Evolutionary conservation across 2,888 invertebrate genomes (phyloP).

Genomic region (Ophioninae sp.): DNA sequence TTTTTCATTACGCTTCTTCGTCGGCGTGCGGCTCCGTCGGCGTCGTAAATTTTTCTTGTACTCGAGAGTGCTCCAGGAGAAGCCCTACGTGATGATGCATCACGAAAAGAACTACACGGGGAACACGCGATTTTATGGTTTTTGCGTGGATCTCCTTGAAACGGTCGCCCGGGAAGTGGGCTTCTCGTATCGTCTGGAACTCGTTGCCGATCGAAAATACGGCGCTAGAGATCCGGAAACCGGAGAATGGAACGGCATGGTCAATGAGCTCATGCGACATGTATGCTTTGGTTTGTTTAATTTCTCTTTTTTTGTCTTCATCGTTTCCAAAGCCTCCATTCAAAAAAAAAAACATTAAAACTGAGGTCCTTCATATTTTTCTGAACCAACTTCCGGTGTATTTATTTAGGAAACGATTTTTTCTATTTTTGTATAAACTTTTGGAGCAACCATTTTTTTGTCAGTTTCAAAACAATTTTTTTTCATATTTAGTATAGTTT

Average conservation of each 20-base stretch:
- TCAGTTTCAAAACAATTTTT: too few relatives aligned
- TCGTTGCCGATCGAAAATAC: constrained; percentile 87
- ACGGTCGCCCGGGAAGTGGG: constrained; percentile 86
- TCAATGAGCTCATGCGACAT: constrained; percentile 87
- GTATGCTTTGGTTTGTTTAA: constrained; percentile 82
- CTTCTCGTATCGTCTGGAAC: constrained; percentile 87
- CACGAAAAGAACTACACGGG: constrained; percentile 87
- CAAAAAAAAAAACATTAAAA: neutral
- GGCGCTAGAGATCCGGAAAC: constrained; percentile 85
- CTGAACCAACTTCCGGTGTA: neutral
- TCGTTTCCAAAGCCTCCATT: neutral
- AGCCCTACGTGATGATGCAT: constrained; percentile 89
- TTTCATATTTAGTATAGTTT: too few relatives aligned
- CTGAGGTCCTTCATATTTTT: neutral
- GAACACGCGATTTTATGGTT: constrained; percentile 89
- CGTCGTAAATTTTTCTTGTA: constrained; percentile 44
- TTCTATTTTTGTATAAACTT: too few relatives aligned
- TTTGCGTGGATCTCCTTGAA: constrained; percentile 89
- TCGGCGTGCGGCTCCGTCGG: constrained; percentile 8
- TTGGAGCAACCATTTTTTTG: too few relatives aligned
- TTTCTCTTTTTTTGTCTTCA: constrained; percentile 60
- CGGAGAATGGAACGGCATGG: constrained; percentile 87
- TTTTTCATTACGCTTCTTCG: constrained; percentile 50
- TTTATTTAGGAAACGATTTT: neutral
- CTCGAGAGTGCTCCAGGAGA: constrained; percentile 82